phyloP scores from a whole-genome alignment of 2,113 vertebrate species.

The Tetrax tetrax region DNA sequence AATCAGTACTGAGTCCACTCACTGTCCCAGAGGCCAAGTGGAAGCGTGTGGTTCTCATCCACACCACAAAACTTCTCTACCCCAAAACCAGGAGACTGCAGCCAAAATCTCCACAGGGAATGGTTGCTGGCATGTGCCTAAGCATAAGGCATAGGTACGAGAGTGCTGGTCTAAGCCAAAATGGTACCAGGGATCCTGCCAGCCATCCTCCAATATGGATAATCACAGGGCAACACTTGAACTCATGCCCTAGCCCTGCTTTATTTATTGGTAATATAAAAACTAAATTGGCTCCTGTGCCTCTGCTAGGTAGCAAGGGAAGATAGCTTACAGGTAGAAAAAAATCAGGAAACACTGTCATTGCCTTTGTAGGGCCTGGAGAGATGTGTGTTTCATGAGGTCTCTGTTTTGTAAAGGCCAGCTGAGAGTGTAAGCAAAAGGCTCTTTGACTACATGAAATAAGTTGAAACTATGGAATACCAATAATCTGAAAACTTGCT shows the following conservation, averaged over 20 bases:
- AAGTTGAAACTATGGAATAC: neutral
- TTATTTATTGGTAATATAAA: neutral
- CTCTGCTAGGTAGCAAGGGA: neutral
- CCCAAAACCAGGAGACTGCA: neutral
- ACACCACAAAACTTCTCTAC: neutral
- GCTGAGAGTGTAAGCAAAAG: neutral
- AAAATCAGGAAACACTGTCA: fast-evolving
- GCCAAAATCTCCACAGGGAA: neutral
- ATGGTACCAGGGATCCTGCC: neutral
- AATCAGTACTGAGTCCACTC: neutral
- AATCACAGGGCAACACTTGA: neutral
- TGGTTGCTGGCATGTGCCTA: neutral
- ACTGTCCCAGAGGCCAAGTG: neutral
- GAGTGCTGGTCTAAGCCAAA: neutral
- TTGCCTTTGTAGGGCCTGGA: neutral
- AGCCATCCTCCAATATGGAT: neutral
- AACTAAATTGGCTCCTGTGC: neutral
- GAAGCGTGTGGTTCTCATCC: neutral
- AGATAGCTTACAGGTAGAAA: neutral
- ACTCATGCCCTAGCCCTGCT: neutral
- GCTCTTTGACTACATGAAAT: neutral
- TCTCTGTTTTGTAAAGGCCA: neutral
- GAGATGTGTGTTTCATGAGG: neutral
- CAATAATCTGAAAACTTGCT: neutral
- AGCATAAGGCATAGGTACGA: neutral